These are phyloP conservation scores for Recurvirostra avosetta DNA, from an alignment of 2,113 vertebrate genomes.

Conservation along the genomic window DNA sequence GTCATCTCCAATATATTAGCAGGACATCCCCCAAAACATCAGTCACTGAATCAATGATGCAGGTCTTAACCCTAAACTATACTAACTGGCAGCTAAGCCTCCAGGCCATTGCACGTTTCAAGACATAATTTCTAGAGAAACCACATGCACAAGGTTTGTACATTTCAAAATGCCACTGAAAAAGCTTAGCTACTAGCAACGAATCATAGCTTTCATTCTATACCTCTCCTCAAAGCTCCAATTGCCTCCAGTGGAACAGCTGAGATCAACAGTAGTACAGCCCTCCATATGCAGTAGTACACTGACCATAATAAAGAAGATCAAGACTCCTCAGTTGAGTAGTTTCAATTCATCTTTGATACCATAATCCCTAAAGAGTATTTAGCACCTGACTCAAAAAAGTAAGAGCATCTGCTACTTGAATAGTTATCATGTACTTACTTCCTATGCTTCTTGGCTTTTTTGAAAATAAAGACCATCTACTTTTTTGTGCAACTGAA, in stretches of 20 bases:
- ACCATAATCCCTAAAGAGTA: not conserved
- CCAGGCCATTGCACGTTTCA: not conserved
- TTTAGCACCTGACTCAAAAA: not conserved
- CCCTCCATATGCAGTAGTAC: accelerated
- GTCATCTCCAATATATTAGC: not conserved
- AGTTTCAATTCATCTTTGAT: not conserved
- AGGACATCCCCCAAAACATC: not conserved
- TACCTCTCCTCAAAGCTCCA: not conserved
- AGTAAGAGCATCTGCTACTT: not conserved
- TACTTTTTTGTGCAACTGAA: not conserved
- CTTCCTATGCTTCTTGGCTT: not conserved
- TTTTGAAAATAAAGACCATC: not conserved
- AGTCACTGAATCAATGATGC: not conserved
- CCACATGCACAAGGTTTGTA: not conserved
- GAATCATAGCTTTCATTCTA: not conserved
- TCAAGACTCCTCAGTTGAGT: not conserved
- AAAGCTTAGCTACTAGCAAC: not conserved
- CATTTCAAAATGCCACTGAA: not conserved
- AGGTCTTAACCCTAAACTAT: not conserved
- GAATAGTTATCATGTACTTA: not conserved
- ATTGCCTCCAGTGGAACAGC: not conserved
- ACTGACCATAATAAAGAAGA: not conserved
- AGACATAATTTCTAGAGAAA: not conserved
- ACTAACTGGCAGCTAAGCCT: not conserved
- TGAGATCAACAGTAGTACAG: not conserved